Conservation (phyloP, 2,888 invertebrate genomes). For the Cryptocephalus moraei region DNA sequence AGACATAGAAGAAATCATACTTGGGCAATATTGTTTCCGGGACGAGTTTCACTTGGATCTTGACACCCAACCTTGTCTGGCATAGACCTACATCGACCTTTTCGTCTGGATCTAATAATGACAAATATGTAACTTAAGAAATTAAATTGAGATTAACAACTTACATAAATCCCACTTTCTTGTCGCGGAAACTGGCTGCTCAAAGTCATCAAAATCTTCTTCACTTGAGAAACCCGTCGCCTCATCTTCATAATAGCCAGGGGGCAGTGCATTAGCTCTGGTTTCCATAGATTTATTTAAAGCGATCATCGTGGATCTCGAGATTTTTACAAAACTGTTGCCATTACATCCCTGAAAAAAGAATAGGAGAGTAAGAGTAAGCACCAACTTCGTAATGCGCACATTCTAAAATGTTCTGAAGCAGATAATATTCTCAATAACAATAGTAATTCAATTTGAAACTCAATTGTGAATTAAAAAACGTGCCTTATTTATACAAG, state of each 20-base stretch:
- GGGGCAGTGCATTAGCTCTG: slow-evolving; percentile 8
- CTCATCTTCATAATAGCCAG: slow-evolving; percentile 28
- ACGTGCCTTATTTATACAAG: no score
- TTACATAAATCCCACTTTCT: slow-evolving; percentile 34
- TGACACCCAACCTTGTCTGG: slow-evolving; percentile 44
- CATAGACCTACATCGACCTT: slow-evolving; percentile 35
- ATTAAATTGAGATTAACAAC: slow-evolving; percentile 8
- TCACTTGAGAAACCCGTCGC: slow-evolving; percentile 36
- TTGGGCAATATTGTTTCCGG: slow-evolving; percentile 28
- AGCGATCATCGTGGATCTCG: slow-evolving; percentile 35
- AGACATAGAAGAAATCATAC: slow-evolving; percentile 51
- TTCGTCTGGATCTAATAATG: slow-evolving; percentile 28
- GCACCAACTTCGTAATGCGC: background rate
- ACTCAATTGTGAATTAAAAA: no score
- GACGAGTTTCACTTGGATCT: slow-evolving; percentile 43
- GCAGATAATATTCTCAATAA: no score
- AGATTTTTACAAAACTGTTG: slow-evolving; percentile 38
- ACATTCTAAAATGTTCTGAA: no score
- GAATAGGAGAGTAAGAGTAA: background rate
- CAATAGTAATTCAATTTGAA: no score
- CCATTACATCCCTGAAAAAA: slow-evolving; percentile 40
- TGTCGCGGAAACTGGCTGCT: slow-evolving; percentile 8
- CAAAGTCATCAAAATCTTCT: slow-evolving; percentile 24
- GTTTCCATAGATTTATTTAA: slow-evolving; percentile 21
- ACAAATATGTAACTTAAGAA: background rate